A percentile compares a stretch with the other conserved stretches of the same genome.
Evolutionary conservation across 2,113 vertebrate genomes (phyloP).

Genomic region (Pontoporia blainvillei): DNA sequence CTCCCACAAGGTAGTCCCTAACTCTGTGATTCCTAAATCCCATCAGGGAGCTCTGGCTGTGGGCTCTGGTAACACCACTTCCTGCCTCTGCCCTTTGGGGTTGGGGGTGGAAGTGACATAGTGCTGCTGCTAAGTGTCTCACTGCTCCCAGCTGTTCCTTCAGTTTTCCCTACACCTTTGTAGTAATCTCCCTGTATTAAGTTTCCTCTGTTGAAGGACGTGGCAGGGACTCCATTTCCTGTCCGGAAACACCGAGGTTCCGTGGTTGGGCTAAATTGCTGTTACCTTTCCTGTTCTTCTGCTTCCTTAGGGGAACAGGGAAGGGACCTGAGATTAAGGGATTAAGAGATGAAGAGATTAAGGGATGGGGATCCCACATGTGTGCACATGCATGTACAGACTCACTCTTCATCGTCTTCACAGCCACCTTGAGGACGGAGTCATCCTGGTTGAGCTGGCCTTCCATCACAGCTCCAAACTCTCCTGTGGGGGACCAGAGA

Average conservation of each 20-base stretch:
- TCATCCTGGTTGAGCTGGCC: constrained; percentile 91
- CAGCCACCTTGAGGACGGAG: constrained; percentile 89
- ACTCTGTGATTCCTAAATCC: neutral
- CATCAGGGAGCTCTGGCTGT: neutral
- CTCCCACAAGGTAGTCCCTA: neutral
- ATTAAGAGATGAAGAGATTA: no score
- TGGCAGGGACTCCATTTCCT: neutral
- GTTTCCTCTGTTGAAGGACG: neutral
- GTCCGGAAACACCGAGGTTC: neutral
- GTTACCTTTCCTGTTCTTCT: neutral
- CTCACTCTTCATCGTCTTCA: constrained; percentile 97
- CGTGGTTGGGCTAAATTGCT: neutral
- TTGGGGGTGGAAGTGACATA: neutral
- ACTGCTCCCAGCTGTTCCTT: neutral
- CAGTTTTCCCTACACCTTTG: neutral
- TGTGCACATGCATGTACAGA: neutral
- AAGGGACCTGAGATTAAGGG: neutral
- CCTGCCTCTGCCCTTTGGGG: neutral
- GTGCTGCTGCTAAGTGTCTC: neutral
- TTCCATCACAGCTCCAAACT: constrained; percentile 95
- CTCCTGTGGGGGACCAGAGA: constrained; percentile 78
- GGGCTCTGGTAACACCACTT: neutral
- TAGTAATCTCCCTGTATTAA: neutral
- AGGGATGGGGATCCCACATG: no score
- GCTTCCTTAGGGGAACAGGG: neutral